phyloP scores from a whole-genome alignment of 1,140 invertebrate genomes.

The Dendroctonus ponderosae region DNA sequence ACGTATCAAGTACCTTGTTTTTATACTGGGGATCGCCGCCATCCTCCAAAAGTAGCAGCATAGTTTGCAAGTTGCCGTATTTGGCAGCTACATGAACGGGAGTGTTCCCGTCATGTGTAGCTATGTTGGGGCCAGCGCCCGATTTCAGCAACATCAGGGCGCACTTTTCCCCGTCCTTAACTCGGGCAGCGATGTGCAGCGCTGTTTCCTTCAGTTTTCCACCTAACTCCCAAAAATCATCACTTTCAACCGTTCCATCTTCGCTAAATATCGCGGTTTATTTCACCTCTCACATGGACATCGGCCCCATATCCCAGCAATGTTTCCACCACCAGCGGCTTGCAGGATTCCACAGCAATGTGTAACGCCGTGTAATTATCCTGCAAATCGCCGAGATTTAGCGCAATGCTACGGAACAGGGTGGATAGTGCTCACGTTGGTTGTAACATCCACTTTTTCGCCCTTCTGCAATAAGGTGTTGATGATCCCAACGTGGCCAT shows the following conservation, averaged over 20 bases:
- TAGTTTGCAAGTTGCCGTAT: slow-evolving; percentile 81
- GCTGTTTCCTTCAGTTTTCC: slow-evolving; percentile 87
- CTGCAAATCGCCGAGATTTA: slow-evolving; percentile 52
- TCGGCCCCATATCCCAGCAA: slow-evolving; percentile 94
- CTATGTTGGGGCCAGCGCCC: slow-evolving; percentile 91
- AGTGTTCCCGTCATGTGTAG: slow-evolving; percentile 90
- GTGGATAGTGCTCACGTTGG: slow-evolving; percentile 69
- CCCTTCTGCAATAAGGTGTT: slow-evolving; percentile 93
- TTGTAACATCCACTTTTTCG: slow-evolving; percentile 91
- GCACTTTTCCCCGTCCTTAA: slow-evolving; percentile 91
- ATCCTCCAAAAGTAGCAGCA: slow-evolving; percentile 84
- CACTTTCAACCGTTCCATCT: background rate
- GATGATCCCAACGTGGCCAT: slow-evolving; percentile 96
- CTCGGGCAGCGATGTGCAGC: slow-evolving; percentile 91
- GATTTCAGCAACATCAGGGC: slow-evolving; percentile 97
- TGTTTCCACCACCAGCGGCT: slow-evolving; percentile 94
- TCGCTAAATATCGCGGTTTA: background rate
- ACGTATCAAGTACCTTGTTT: slow-evolving; percentile 69
- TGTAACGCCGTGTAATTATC: slow-evolving; percentile 98
- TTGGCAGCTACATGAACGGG: slow-evolving; percentile 89
- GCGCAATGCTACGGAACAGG: background rate
- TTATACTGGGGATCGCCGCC: slow-evolving; percentile 86
- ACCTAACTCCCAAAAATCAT: slow-evolving; percentile 50
- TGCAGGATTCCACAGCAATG: slow-evolving; percentile 95
- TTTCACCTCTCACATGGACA: slow-evolving; percentile 84